Base-by-base conservation (phyloP, 2,113 vertebrate genomes). In the Nyctereutes procyonoides region DNA sequence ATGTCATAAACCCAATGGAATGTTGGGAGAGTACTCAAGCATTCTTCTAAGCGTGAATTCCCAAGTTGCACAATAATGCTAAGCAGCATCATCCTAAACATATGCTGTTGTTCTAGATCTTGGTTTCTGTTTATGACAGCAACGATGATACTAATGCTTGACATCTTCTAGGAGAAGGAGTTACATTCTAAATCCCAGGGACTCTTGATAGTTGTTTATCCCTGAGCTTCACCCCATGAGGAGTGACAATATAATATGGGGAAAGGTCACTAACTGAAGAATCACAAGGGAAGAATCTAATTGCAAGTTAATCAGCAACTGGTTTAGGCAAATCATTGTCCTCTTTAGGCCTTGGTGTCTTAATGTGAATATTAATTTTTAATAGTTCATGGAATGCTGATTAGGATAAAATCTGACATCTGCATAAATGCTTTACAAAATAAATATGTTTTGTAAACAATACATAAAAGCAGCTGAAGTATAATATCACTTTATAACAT, bases 361-460 rank as follows among this genome's bases (percentile, higher is more conserved):
- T 89, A 79, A 93, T 79, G 4, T 67, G 32, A 58, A 87, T 60
- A 63, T 82, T 77, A 73, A 74, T 62, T 90, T 97, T 88, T 56
- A 96, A 58, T 89, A 69, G 62, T 87, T 92, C 56, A 87, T 51
- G 56, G 28, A n/a, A 1, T 80, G 15, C 3, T 94, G 32, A 62
- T 48, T 56, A 88, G 63, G 65, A 97, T n/a, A 69, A 60, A 51
- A 86, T 73, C 69, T 96, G 13, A 85, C 12, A 76, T 74, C 51
- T 89, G 11, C 93, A 53, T 92, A 94, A 91, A 86, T 32, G 8
- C 26, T 82, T 88, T 58, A 93, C 86, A 96, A 96, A 93, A 83
- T 62, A 94, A 86, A 35, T 62, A 24, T 38, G 60, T 43, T 92
- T 69, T 79, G 5, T 58, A 67, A 71, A 69, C 2, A 90, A 67